Conservation (phyloP, 2,797 vertebrate species). For the Lindbergichthys nudifrons region DNA sequence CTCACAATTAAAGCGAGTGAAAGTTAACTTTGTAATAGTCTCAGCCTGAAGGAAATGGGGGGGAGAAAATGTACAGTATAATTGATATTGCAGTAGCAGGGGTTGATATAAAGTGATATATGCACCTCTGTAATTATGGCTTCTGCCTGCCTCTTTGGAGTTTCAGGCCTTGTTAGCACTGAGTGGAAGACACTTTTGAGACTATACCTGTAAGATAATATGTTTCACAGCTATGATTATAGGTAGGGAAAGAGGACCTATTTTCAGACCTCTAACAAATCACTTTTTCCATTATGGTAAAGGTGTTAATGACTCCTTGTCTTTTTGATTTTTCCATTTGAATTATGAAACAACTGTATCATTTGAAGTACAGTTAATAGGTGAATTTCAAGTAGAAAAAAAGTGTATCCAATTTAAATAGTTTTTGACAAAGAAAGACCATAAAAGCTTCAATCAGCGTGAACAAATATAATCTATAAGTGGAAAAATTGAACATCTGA, state of each 20-base stretch:
- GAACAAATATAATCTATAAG: conserved; percentile 19
- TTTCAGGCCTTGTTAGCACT: conserved; percentile 81
- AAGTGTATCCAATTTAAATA: conserved; percentile 72
- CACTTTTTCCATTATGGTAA: conserved; percentile 87
- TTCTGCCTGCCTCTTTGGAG: conserved; percentile 71
- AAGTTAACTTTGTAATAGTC: conserved; percentile 79
- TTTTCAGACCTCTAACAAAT: conserved; percentile 86
- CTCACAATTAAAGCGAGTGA: conserved; percentile 27
- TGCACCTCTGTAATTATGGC: conserved; percentile 82
- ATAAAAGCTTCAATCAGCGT: conserved; percentile 25
- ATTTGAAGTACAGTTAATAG: conserved; percentile 81
- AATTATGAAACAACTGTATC: conserved; percentile 83
- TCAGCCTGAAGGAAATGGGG: conserved; percentile 60
- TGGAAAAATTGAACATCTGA: conserved; percentile 33
- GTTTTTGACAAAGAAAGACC: conserved; percentile 51
- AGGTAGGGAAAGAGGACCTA: conserved; percentile 81
- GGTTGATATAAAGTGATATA: conserved; percentile 79
- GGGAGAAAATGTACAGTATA: conserved; percentile 70
- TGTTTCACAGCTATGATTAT: conserved; percentile 86
- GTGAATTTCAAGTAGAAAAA: conserved; percentile 74
- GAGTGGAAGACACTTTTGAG: conserved; percentile 75
- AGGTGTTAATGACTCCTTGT: conserved; percentile 87
- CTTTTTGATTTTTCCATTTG: conserved; percentile 85
- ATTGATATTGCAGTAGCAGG: conserved; percentile 77
- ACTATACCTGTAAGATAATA: conserved; percentile 84